Base-by-base conservation (phyloP, 37 sponge, comb jelly and placozoan species). In the Sycon ciliatum region DNA sequence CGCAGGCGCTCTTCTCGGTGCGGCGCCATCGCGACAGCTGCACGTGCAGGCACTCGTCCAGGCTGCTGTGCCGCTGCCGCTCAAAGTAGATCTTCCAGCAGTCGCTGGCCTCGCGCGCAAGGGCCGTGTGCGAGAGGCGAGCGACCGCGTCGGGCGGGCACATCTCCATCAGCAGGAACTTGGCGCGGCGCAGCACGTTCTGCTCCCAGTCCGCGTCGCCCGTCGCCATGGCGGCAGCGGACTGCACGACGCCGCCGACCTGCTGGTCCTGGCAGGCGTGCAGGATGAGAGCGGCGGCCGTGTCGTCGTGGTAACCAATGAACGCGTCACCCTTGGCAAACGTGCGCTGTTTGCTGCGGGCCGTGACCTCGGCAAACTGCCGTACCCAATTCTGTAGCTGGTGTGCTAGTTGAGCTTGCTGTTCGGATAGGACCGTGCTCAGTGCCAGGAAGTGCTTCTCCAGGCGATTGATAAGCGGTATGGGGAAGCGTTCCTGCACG, bases 301-400 rank as follows among this genome's bases (percentile, higher is more conserved):
- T 84, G 38, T 95, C 91, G 22, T 77, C 68, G 40, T 90, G 91
- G 54, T 75, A 89, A 32, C 97, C 97, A 40, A 95, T 65, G 71
- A 95, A 95, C 23, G 84, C 75, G 71, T 95, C 86, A 13, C 73
- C 75, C 35, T 7, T 39, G 26, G 22, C 7, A 22, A 67, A 75
- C 63, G 11, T 22, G 7, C 9, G 7, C 16, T 28, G 27, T 18
- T 60, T 60, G 27, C 26, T 9, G 7, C 63, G 27, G 27, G 9
- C 11, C 63, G 63, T 9, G 9, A 60, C 63, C 9, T 9, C 11
- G 7, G 63, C 27, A 60, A 60, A 60, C 63, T 22, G 35, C 22
- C 34, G 22, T 52, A 79, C 72, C 88, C 91, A 90, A 0, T 73
- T 38, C 11, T 74, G 34, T n/a, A 90, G 42, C 1, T 40, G 38